Conservation (phyloP, 2,888 invertebrate genomes). For the Protophormia terraenovae region DNA sequence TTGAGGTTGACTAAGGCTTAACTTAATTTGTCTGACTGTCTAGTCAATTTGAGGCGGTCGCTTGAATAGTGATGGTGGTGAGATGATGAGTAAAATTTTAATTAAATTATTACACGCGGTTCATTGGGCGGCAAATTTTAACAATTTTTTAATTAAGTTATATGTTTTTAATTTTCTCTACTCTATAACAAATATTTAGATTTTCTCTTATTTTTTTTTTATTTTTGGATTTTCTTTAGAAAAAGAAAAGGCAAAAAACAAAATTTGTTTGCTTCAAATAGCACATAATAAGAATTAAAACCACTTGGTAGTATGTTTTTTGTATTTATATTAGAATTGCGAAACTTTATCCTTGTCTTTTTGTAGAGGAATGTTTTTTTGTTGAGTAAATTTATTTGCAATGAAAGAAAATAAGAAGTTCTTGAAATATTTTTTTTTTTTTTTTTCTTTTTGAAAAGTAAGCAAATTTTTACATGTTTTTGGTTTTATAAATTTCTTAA, state of each 20-base stretch:
- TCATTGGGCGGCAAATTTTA: conserved; percentile 49
- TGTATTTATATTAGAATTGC: not conserved
- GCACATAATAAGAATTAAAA: not conserved
- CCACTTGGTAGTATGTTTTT: not conserved
- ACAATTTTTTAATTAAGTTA: conserved; percentile 53
- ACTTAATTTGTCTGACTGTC: conserved; percentile 5
- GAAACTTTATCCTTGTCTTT: conserved; percentile 50
- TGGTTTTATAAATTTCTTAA: no score
- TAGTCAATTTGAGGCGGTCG: not conserved
- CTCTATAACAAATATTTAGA: conserved; percentile 16
- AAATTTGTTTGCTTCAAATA: not conserved
- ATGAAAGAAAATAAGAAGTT: not conserved
- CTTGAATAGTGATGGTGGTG: not conserved
- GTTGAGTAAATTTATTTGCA: not conserved
- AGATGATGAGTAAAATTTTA: conserved; percentile 52
- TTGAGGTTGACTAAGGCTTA: not conserved
- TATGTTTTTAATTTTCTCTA: conserved; percentile 25
- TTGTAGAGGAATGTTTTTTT: not conserved
- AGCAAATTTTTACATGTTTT: no score
- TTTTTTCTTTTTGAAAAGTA: no score
- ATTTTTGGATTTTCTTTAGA: no score
- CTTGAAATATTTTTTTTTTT: not conserved
- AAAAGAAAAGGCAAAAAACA: not conserved
- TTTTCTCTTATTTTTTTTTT: not conserved
- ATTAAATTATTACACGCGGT: conserved; percentile 57